Percentiles rank a stretch among this genome's conserved stretches.
These are phyloP conservation scores for Drosophila ananassae DNA, from an alignment of 1,140 invertebrate genomes.

Conservation along the genomic window DNA sequence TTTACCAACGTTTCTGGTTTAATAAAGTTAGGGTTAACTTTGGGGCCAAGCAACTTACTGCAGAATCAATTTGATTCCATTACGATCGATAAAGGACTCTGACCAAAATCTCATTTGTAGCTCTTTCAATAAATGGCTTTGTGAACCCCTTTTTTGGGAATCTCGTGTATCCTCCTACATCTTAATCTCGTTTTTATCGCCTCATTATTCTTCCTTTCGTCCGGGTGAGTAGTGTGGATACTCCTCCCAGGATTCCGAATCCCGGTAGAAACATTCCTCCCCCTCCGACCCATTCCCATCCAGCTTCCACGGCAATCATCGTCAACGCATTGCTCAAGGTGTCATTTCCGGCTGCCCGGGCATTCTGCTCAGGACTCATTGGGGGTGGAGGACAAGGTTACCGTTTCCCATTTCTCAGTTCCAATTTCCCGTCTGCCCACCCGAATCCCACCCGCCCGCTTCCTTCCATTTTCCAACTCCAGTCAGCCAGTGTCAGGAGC, in stretches of 20 bases:
- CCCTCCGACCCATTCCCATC: not conserved
- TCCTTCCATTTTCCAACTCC: slow-evolving; percentile 17
- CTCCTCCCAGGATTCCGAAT: slow-evolving; percentile 6
- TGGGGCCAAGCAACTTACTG: not conserved
- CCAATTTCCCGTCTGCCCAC: not conserved
- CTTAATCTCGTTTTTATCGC: slow-evolving; percentile 42
- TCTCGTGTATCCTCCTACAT: slow-evolving; percentile 19
- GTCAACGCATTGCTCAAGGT: slow-evolving; percentile 63
- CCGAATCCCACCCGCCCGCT: slow-evolving; percentile 8
- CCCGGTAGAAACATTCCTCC: slow-evolving; percentile 8
- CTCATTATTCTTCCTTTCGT: slow-evolving; percentile 37
- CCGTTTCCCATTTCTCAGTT: not conserved
- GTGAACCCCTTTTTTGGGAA: not conserved
- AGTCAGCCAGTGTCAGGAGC: slow-evolving; percentile 49
- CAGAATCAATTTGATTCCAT: not conserved
- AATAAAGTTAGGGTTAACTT: not conserved
- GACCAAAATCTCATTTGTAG: not conserved
- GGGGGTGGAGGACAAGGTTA: not conserved
- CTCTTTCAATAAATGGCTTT: not conserved
- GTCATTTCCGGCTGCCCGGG: slow-evolving; percentile 58
- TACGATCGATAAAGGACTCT: not conserved
- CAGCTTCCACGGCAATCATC: slow-evolving; percentile 47
- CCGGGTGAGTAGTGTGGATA: not conserved
- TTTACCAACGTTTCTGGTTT: not conserved
- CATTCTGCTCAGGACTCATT: not conserved